Percentiles rank a stretch among this genome's conserved stretches.
These are phyloP conservation scores for Iguana delicatissima DNA, from an alignment of 2,797 vertebrate genomes.

Conservation along the genomic window DNA sequence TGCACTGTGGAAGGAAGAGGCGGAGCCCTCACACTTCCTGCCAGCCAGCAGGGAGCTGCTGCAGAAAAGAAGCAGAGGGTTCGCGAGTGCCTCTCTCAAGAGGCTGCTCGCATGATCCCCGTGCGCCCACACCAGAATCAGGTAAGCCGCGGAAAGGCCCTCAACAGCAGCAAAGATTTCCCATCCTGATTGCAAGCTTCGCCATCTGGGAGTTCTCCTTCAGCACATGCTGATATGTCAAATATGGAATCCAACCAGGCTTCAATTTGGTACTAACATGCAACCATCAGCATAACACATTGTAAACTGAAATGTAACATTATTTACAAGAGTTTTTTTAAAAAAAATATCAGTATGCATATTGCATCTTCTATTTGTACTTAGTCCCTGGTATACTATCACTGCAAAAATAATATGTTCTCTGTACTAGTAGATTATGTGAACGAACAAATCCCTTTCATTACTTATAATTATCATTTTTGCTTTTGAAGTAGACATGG, in stretches of 20 bases:
- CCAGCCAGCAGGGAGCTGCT: too few relatives aligned
- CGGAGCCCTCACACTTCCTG: too few relatives aligned
- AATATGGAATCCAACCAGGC: neutral
- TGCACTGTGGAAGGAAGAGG: too few relatives aligned
- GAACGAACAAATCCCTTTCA: neutral
- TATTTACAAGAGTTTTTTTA: neutral
- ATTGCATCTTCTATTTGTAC: neutral
- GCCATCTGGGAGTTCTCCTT: neutral
- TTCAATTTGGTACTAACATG: neutral
- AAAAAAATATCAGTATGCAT: neutral
- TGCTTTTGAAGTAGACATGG: conserved; percentile 1
- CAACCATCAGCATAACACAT: neutral
- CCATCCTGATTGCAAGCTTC: neutral
- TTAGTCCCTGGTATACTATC: neutral
- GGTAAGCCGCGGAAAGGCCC: neutral
- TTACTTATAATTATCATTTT: conserved; percentile 8
- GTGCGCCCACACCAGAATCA: too few relatives aligned
- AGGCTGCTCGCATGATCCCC: too few relatives aligned
- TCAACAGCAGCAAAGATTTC: neutral
- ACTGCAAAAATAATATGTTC: neutral
- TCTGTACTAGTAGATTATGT: neutral
- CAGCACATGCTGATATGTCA: neutral
- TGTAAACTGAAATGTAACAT: neutral
- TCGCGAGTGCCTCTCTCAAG: too few relatives aligned
- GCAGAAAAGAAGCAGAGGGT: too few relatives aligned